Evolutionary conservation across 1,140 invertebrate genomes (phyloP), one percentile per base, ranked within the genome.

Genomic region (Octopus sinensis): DNA sequence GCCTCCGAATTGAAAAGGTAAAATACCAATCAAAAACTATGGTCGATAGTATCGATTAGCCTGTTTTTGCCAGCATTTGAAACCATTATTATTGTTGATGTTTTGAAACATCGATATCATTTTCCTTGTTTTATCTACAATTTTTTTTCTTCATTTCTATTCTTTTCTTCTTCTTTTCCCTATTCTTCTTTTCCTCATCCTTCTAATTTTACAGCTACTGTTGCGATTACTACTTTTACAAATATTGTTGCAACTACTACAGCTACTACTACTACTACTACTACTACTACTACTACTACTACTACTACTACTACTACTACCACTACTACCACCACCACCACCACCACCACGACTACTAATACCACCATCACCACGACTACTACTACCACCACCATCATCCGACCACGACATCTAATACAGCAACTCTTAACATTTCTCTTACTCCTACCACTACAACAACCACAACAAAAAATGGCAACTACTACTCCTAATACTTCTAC

Each of bases 241-340:
- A 77, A 1, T 77, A 77, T 43, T 77, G 43, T 43, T 77, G 43
- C 76, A n/a, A 77, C 76, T 77, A 77, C 76, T 77, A 77, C 76
- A 17, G 43, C 76, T 77, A 77, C 76, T 77, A 77, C 76, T 77
- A 77, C 76, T 77, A 77, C 76, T 77, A 77, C 76, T 77, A 77
- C 76, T 77, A 77, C 76, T 77, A 77, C 76, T 77, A 77, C 76
- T 77, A 77, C 76, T 77, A 77, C 76, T 77, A 77, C 76, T 77
- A 77, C 76, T 77, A 77, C 76, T 77, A 77, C 76, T 77, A 77
- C 76, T 77, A 77, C 76, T 77, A 77, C 76, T 12, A 77, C 76
- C 43, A 77, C 76, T 77, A 77, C 76, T 77, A 77, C 76, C 43
- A 77, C 30, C 43, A 77, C 76, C 43, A 77, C 76, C 43, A 77